phyloP scores from a whole-genome alignment of 1,140 invertebrate genomes.

The Sycophaga agraensis region DNA sequence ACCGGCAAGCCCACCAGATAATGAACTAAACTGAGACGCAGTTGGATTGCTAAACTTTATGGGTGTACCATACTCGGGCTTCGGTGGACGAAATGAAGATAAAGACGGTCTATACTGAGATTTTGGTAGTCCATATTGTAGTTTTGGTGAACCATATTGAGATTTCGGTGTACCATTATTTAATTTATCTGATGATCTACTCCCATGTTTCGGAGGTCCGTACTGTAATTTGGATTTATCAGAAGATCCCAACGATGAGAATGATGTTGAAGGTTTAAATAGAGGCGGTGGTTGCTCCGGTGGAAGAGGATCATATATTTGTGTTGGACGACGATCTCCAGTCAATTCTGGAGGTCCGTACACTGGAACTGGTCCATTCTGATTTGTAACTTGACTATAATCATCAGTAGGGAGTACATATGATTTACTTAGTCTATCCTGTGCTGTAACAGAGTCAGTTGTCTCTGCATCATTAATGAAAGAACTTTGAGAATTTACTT shows the following conservation, averaged over 20 bases:
- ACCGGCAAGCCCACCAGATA: constrained; percentile 33
- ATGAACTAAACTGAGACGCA: constrained; percentile 45
- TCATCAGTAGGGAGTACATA: constrained; percentile 46
- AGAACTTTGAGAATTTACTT: constrained; percentile 33
- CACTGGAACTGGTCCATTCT: constrained; percentile 47
- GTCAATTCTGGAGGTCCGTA: constrained; percentile 52
- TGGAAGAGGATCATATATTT: constrained; percentile 49
- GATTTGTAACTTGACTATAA: constrained; percentile 42
- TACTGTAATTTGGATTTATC: constrained; percentile 49
- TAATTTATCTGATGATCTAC: constrained; percentile 38
- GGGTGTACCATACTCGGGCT: constrained; percentile 42
- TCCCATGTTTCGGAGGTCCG: constrained; percentile 49
- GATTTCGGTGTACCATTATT: constrained; percentile 55
- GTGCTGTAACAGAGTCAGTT: constrained; percentile 36
- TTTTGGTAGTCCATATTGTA: constrained; percentile 55
- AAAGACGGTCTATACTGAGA: constrained; percentile 29
- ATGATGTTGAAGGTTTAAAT: constrained; percentile 43
- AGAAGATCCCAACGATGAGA: constrained; percentile 46
- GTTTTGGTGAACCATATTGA: constrained; percentile 47
- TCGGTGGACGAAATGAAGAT: constrained; percentile 40
- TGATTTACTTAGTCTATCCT: constrained; percentile 51
- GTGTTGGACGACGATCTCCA: constrained; percentile 49
- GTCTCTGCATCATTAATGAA: constrained; percentile 33
- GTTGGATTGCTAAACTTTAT: constrained; percentile 52
- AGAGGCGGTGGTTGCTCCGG: constrained; percentile 50